These are phyloP conservation scores for Ennomos erosarius DNA, from an alignment of 2,888 invertebrate genomes.

Conservation along the genomic window DNA sequence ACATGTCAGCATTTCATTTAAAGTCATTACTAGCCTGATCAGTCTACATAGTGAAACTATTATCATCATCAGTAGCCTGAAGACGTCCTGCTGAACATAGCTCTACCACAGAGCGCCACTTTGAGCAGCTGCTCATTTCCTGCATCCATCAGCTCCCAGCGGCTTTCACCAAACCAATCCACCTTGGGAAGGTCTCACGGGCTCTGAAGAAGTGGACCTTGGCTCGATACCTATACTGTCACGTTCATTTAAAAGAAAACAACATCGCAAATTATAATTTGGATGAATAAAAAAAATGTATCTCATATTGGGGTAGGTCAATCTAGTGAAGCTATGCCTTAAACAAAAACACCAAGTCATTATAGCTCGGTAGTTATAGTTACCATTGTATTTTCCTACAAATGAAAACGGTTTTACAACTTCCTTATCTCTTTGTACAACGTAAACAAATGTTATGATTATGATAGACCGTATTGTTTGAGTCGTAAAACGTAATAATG, in stretches of 20 bases:
- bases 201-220: conserved; percentile 69
- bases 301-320: no score
- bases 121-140: no score
- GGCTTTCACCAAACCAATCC: no score
- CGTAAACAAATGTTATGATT: conserved; percentile 21
- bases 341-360: conserved; percentile 14
- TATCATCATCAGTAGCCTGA: no score
- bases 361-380: conserved; percentile 16
- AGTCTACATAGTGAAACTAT: no score
- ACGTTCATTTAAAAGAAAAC: conserved; percentile 23
- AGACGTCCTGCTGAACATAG: no score
- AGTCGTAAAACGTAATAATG: conserved; percentile 14
- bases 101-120: no score
- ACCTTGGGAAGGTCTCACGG: conserved; percentile 62
- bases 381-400: conserved; percentile 13
- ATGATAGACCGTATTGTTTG: conserved; percentile 21
- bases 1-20: no score
- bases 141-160: no score
- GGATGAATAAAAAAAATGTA: neutral
- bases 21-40: no score
- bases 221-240: conserved; percentile 53
- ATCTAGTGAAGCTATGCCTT: neutral
- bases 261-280: conserved; percentile 1
- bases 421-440: conserved; percentile 22
- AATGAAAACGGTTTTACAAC: conserved; percentile 27